These are phyloP conservation scores for Teinopalpus imperialis DNA, from an alignment of 2,888 invertebrate genomes.

Conservation along the genomic window DNA sequence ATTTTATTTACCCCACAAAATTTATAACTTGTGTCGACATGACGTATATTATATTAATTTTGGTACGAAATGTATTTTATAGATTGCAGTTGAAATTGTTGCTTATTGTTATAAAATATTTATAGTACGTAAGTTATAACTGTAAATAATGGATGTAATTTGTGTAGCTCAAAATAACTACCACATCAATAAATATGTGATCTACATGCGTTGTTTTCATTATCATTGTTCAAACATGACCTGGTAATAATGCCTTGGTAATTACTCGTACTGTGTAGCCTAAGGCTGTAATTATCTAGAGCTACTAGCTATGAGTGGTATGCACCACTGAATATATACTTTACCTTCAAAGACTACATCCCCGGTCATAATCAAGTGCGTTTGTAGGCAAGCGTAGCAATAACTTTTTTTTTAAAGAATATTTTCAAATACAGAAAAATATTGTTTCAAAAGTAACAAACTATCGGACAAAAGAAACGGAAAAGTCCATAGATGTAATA, in stretches of 20 bases:
- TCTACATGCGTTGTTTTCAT: slow-evolving; percentile 36
- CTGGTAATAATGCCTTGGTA: background rate
- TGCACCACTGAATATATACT: background rate
- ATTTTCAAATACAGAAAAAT: no score
- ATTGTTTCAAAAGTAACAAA: no score
- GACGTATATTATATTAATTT: slow-evolving; percentile 24
- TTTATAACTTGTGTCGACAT: no score
- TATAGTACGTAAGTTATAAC: slow-evolving; percentile 56
- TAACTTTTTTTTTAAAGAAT: no score
- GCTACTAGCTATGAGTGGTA: slow-evolving; percentile 1
- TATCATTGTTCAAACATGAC: slow-evolving; percentile 4
- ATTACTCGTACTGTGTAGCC: background rate
- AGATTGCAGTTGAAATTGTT: slow-evolving; percentile 62
- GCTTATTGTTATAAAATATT: slow-evolving; percentile 73
- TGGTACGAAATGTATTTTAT: slow-evolving; percentile 30
- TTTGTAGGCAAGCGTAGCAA: no score
- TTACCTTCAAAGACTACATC: no score
- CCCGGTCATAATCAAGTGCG: no score
- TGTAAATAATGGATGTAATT: slow-evolving; percentile 68
- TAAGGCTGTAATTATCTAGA: background rate
- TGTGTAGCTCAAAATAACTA: slow-evolving; percentile 68
- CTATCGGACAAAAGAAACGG: no score
- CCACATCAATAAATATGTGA: slow-evolving; percentile 66
- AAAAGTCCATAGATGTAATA: no score
- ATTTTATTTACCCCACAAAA: no score